These are phyloP conservation scores for Gymnobelideus leadbeateri DNA, from an alignment of 2,113 vertebrate species.

Conservation along the genomic window DNA sequence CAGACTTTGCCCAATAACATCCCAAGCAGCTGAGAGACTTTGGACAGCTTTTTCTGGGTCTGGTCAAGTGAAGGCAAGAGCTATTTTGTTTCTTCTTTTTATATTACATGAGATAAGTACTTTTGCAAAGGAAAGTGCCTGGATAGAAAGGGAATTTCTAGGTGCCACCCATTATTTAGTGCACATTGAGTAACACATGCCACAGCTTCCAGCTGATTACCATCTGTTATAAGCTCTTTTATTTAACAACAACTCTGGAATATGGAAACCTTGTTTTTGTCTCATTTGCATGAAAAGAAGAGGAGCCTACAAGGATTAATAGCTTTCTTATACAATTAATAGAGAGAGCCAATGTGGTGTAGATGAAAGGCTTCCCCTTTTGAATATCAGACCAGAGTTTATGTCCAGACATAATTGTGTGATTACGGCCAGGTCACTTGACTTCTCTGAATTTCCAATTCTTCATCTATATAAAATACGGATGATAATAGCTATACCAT, in stretches of 20 bases:
- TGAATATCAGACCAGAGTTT: not conserved
- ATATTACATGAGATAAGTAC: not conserved
- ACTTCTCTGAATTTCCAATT: not conserved
- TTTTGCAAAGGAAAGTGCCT: conserved; percentile 37
- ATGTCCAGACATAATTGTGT: not conserved
- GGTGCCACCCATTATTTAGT: not conserved
- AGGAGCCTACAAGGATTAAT: not conserved
- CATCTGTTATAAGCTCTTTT: conserved; percentile 47
- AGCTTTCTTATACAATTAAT: not conserved
- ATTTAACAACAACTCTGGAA: conserved; percentile 14
- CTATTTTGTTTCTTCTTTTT: not conserved
- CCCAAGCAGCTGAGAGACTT: not conserved
- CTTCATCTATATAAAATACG: not conserved
- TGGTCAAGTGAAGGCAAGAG: not conserved
- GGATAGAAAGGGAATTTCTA: conserved; percentile 2
- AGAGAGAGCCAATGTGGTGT: not conserved
- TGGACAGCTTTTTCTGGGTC: not conserved
- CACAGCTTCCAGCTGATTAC: conserved; percentile 25
- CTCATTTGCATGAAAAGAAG: conserved; percentile 51
- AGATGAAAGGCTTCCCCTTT: not conserved
- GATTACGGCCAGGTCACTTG: not conserved
- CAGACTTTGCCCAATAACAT: not conserved
- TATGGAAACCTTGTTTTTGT: conserved; percentile 38
- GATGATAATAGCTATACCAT: not conserved
- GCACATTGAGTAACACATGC: not conserved